A percentile compares a stretch with the other conserved stretches of the same genome.
Conservation (phyloP, 2,113 vertebrate species). For the Poecile atricapillus region DNA sequence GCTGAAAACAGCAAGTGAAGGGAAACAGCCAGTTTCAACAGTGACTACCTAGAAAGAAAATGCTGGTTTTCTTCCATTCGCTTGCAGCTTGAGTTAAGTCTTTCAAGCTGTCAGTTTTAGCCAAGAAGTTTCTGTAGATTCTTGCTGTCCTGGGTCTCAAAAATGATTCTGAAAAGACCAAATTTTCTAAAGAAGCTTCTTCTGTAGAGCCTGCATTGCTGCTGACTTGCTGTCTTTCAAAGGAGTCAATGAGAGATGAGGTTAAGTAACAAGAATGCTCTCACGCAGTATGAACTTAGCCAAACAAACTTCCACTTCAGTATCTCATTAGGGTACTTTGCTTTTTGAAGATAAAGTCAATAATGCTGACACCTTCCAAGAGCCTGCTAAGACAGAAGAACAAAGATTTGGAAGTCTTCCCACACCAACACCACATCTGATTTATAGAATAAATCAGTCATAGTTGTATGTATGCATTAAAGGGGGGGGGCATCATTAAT, state of each 20-base stretch:
- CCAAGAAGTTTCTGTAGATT: neutral
- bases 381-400: neutral
- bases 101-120: neutral
- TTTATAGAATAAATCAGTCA: neutral
- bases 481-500: neutral
- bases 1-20: constrained; percentile 20
- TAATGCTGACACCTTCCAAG: neutral
- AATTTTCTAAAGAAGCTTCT: neutral
- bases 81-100: neutral
- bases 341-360: neutral
- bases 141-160: neutral
- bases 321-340: neutral
- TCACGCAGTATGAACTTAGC: neutral
- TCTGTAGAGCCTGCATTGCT: neutral
- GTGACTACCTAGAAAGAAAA: neutral
- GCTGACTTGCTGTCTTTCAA: neutral
- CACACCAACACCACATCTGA: neutral
- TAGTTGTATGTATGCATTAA: neutral
- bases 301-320: neutral
- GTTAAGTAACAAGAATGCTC: neutral
- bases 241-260: neutral
- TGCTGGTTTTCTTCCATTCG: neutral
- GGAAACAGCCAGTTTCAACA: neutral
- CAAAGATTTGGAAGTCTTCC: neutral
- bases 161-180: neutral